Base-by-base conservation (phyloP, 1,140 invertebrate genomes). In the Drosophila nikananu region DNA sequence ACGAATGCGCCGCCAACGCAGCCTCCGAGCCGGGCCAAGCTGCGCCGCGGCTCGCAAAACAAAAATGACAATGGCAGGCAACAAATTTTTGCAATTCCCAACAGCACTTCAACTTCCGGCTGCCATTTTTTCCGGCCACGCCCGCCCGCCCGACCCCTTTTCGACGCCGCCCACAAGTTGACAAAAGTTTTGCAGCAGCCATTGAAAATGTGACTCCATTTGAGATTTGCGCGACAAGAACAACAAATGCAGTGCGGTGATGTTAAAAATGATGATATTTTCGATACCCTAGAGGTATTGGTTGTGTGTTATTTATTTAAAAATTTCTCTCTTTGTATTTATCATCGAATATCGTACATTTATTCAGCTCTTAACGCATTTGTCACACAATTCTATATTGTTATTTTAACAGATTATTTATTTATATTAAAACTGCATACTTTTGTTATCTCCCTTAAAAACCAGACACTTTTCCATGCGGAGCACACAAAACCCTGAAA, bases 51-150 rank as follows among this genome's bases (percentile, higher is more conserved):
- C 13, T n/a, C 17, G 44, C 70, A 89, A 90, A 84, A 89, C 86
- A 84, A 90, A 87, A 89, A 89, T 89, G 86, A 89, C 84, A 89
- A 89, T 89, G 81, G 84, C 86, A 81, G 86, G 86, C 84, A 84
- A 79, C 84, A 89, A 89, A 89, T 89, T 90, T 86, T 89, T 80
- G 81, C 78, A 79, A 89, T 89, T 89, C 84, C 84, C 84, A 89
- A 79, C 84, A 89, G 84, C 86, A 89, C 84, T 89, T 84, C 84
- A 84, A 75, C 81, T 84, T 89, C 84, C 84, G 81, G 77, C 52
- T 76, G 74, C 77, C 78, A 79, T 75, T 81, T 87, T 77, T 70
- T 72, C 61, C 55, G 66, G 44, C 54, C 46, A 15, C 54, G 54
- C 21, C 46, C 27, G 54, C 21, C 46, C 27, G 13, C 27, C 21